Percentiles rank a stretch among this genome's conserved stretches.
Evolutionary conservation across 1,140 invertebrate species (phyloP).

Genomic region (Solen grandis): DNA sequence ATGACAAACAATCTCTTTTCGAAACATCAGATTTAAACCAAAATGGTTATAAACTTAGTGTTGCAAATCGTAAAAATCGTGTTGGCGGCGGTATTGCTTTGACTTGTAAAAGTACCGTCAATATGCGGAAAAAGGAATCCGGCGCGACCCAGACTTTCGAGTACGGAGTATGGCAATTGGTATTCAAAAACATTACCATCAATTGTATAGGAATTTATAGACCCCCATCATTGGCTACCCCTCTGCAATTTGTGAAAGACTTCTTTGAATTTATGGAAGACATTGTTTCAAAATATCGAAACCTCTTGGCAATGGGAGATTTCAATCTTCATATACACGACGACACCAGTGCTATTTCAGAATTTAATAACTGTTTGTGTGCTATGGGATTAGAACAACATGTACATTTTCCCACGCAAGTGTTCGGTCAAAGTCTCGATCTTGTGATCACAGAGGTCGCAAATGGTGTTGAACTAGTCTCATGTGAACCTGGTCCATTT

Average conservation of each 20-base stretch:
- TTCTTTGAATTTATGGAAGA: constrained; percentile 46
- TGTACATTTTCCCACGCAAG: constrained; percentile 26
- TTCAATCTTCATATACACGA: constrained; percentile 33
- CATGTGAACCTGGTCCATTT: constrained; percentile 4
- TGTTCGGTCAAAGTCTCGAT: constrained; percentile 14
- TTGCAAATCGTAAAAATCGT: no score
- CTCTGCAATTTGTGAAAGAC: constrained; percentile 32
- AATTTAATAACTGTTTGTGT: constrained; percentile 8
- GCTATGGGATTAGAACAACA: constrained; percentile 13
- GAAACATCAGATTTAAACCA: not conserved
- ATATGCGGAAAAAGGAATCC: not conserved
- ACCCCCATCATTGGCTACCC: constrained; percentile 42
- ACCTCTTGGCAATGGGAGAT: constrained; percentile 46
- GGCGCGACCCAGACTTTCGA: constrained; percentile 8
- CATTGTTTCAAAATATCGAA: constrained; percentile 38
- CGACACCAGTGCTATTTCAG: not conserved
- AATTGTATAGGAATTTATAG: constrained; percentile 20
- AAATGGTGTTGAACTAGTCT: constrained; percentile 5
- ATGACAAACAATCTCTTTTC: not conserved
- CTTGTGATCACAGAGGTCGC: not conserved
- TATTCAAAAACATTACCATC: constrained; percentile 18
- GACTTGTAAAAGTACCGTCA: not conserved
- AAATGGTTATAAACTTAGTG: no score
- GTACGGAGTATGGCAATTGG: constrained; percentile 13
- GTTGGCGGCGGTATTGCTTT: no score